phyloP scores from a whole-genome alignment of 1,140 invertebrate species.

The Calephelis nemesis region DNA sequence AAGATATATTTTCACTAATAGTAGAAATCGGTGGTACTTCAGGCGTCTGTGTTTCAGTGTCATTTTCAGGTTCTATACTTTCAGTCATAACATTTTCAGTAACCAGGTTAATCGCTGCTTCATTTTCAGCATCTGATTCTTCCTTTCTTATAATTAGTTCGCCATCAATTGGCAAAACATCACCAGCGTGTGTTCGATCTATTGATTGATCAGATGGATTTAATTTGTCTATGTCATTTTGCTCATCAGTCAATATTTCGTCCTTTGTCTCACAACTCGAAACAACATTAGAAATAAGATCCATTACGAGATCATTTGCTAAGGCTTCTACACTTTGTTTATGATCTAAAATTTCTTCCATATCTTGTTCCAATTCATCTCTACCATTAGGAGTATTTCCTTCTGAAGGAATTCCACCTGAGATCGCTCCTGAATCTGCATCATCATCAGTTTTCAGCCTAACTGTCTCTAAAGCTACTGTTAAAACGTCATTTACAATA shows the following conservation, averaged over 20 bases:
- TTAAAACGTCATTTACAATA: conserved; percentile 74
- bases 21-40: conserved; percentile 87
- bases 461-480: conserved; percentile 73
- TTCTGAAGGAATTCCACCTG: conserved; percentile 65
- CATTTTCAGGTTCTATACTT: conserved; percentile 53
- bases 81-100: conserved; percentile 67
- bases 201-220: conserved; percentile 37
- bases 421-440: conserved; percentile 67
- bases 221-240: conserved; percentile 34
- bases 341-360: conserved; percentile 59
- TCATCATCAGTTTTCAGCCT: conserved; percentile 68
- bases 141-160: conserved; percentile 62
- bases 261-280: conserved; percentile 43
- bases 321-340: conserved; percentile 56
- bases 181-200: conserved; percentile 64
- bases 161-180: conserved; percentile 69
- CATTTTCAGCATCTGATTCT: conserved; percentile 37
- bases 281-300: conserved; percentile 52
- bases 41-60: conserved; percentile 79
- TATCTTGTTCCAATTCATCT: conserved; percentile 70
- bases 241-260: conserved; percentile 28
- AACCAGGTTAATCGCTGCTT: conserved; percentile 24
- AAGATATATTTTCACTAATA: conserved; percentile 82
- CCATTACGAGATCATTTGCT: conserved; percentile 56
- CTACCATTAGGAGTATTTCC: conserved; percentile 71